Evolutionary conservation across 23 tunicate genomes (phyloP), one percentile per base, ranked within the genome.

Genomic region (Trididemnum nubilum): DNA sequence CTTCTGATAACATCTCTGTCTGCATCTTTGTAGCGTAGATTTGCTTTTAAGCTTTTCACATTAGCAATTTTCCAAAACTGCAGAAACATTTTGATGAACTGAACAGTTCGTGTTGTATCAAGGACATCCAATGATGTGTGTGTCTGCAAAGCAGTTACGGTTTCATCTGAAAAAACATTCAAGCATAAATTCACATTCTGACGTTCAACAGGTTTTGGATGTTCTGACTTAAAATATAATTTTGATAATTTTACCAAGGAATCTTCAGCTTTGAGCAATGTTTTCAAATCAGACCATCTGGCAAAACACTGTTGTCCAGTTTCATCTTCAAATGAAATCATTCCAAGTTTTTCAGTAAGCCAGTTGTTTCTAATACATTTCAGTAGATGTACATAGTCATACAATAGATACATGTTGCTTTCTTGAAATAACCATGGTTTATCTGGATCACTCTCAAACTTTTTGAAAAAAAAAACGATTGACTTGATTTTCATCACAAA

Each of bases 31-130:
- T 27, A 70, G 37, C 39, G 44, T 2, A 70, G 22, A 31, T 70
- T 70, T 29, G 39, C 44, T 5, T 12, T 12, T 26, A 34, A 22
- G 12, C 76, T 38, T 32, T 34, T 9, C n/a, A 70, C 40, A 70
- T 73, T 73, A 40, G 39, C 59, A 37, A 38, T 73, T 26, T 73
- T 73, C 79, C 79, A 73, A 39, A 73, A 73, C 24, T 73, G 61
- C 22, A 22, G 33, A 73, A 38, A 73, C 29, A 44, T 73, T 38
- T 73, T n/a, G 9, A 73, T 73, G 24, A 73, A 73, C 24, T 73
- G 26, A 37, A 39, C 60, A 5, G 61, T 73, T 21, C 60, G 59
- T 9, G 9, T 2, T 5, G 33, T 27, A 73, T 73, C 9, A 9
- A 21, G 24, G 39, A 3, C 37, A 24, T n/a, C 26, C 18, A 39